Conservation (phyloP, 2,113 vertebrate species). For the Heterocephalus glaber region DNA sequence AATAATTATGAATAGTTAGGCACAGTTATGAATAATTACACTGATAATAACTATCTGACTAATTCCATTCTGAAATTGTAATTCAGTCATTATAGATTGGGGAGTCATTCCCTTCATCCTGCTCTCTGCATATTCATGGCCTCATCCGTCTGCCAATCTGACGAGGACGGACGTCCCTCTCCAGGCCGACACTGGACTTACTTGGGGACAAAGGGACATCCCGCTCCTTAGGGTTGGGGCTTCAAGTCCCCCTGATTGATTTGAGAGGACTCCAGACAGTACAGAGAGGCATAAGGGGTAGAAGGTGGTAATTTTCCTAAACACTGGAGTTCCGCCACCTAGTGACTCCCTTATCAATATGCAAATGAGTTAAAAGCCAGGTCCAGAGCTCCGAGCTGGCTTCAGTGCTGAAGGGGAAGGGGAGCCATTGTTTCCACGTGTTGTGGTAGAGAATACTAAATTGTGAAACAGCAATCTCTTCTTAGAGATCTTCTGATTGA, state of each 20-base stretch:
- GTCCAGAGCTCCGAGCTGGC: not conserved
- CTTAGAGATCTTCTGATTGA: not conserved
- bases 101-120: conserved; percentile 73
- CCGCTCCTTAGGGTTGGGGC: not conserved
- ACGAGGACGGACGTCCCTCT: conserved; percentile 6
- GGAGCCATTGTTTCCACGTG: not conserved
- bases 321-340: not conserved
- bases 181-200: not conserved
- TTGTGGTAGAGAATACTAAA: not conserved
- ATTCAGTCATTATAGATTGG: conserved; percentile 84
- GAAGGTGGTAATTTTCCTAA: not conserved
- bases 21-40: conserved; percentile 90
- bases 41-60: conserved; percentile 88
- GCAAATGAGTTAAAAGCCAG: not conserved
- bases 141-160: conserved; percentile 69
- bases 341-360: conserved; percentile 25
- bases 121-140: conserved; percentile 79
- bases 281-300: not conserved
- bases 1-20: conserved; percentile 92
- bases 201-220: conserved; percentile 2
- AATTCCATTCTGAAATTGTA: conserved; percentile 87
- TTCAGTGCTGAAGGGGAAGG: not conserved
- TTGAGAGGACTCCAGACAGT: not conserved
- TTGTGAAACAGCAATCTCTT: not conserved
- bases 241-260: not conserved